A percentile compares a stretch with the other conserved stretches of the same genome.
Conservation (phyloP, 2,113 vertebrate genomes). For the Gallinago jamesoni region DNA sequence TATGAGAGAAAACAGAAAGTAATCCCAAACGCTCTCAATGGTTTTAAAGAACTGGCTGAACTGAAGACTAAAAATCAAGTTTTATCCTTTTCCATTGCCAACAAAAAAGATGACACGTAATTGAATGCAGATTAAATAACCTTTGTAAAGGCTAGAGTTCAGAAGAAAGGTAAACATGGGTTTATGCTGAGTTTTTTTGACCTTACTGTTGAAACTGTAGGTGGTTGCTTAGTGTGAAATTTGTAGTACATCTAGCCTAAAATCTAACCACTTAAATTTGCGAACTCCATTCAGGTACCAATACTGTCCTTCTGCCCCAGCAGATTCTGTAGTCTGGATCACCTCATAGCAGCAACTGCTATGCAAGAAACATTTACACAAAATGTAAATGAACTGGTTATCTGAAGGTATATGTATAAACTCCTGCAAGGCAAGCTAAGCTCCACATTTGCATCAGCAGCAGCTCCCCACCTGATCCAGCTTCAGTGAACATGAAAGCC, state of each 20-base stretch:
- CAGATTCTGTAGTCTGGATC: background rate
- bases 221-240: background rate
- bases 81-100: background rate
- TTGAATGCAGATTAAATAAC: background rate
- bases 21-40: background rate
- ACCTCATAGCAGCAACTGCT: background rate
- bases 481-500: background rate
- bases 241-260: background rate
- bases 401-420: background rate
- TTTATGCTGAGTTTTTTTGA: background rate
- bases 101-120: background rate
- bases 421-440: background rate
- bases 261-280: background rate
- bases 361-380: background rate
- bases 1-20: background rate
- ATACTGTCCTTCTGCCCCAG: background rate
- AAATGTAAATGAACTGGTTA: background rate
- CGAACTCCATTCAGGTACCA: background rate
- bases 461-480: background rate
- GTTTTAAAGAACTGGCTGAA: background rate
- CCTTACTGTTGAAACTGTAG: background rate
- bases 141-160: background rate
- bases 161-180: background rate
- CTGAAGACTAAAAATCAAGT: background rate
- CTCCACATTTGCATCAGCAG: background rate